Evolutionary conservation across 2,888 invertebrate genomes (phyloP), one percentile per base, ranked within the genome.

Genomic region (Ophion obscuratus): DNA sequence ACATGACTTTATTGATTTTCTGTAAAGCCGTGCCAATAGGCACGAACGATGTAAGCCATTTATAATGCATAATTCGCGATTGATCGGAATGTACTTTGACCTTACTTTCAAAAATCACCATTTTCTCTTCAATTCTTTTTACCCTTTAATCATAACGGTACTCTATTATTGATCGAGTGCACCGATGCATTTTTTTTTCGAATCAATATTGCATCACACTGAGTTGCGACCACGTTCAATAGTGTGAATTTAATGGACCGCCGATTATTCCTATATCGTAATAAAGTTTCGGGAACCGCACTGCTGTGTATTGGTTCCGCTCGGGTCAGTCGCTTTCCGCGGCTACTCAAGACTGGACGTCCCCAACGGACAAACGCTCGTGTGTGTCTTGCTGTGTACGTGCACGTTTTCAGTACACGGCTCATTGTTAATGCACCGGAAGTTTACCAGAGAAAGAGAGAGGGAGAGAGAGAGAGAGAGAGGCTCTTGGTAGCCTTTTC

Each of bases 351-450:
- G 78, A 79, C 66, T 27, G 81, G 71, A 80, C 82, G 67, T 68
- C 59, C n/a, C 73, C 17, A 20, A 67, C 47, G 20, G 5, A 75
- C 36, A 64, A 44, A 68, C 36, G 20, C 66, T 27, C 53, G 44
- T 81, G 61, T 67, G 66, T 82, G 64, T 78, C 57, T 36, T n/a
- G 7, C 62, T 64, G 24, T 24, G 27, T 27, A 24, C 24, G 62
- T 73, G 10, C 27, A 20, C 61, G 11, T 44, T 20, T 17, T 20
- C 20, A 36, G 53, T 67, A n/a, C 76, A 64, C 67, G 67, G 59
- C 71, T 67, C 76, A 80, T 85, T 83, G 80, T 85, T 85, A 83
- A 85, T 85, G 79, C 80, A 76, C 57, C 61, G 66, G 67, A 73
- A 73, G 80, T 85, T 85, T 74, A 73, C 61, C 76, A 66, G 74